A percentile compares a stretch with the other conserved stretches of the same genome.
Conservation (phyloP, 1,140 invertebrate species). For the Anthonomus grandis region DNA sequence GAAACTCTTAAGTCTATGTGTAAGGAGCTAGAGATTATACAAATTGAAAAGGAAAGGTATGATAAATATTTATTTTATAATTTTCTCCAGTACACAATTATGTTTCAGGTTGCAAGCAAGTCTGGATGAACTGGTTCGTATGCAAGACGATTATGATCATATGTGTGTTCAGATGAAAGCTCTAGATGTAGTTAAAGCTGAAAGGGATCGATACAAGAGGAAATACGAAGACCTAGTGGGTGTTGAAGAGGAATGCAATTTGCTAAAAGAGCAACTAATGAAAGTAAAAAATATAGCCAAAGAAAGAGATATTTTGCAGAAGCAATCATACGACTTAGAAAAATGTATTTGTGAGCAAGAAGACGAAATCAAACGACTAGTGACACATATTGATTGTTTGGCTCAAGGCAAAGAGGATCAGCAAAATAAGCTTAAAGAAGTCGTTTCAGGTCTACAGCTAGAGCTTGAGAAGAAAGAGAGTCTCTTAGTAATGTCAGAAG, state of each 20-base stretch:
- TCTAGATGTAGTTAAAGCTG: slow-evolving; percentile 38
- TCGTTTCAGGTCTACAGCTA: slow-evolving; percentile 33
- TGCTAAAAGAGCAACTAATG: slow-evolving; percentile 34
- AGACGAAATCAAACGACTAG: slow-evolving; percentile 43
- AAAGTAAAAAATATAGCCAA: slow-evolving; percentile 29
- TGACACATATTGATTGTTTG: slow-evolving; percentile 41
- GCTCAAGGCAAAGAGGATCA: slow-evolving; percentile 38
- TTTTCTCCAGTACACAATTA: neutral
- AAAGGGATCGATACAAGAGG: slow-evolving; percentile 39
- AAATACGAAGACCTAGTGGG: slow-evolving; percentile 37
- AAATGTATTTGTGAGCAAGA: slow-evolving; percentile 44
- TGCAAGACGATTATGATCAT: slow-evolving; percentile 40
- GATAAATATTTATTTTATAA: too few species aligned
- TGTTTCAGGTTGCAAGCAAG: slow-evolving; percentile 31
- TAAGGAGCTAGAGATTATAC: slow-evolving; percentile 37
- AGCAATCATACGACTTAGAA: slow-evolving; percentile 40
- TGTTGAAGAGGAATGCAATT: slow-evolving; percentile 37
- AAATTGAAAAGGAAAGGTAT: slow-evolving; percentile 33
- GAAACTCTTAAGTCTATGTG: slow-evolving; percentile 32
- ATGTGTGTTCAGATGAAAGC: slow-evolving; percentile 36
- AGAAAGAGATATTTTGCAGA: slow-evolving; percentile 35
- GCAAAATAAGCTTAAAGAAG: slow-evolving; percentile 42
- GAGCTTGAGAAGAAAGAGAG: slow-evolving; percentile 43
- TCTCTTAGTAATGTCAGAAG: slow-evolving; percentile 39
- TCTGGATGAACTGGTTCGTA: slow-evolving; percentile 35